Base-by-base conservation (phyloP, 1,140 invertebrate species). In the Maniola jurtina region DNA sequence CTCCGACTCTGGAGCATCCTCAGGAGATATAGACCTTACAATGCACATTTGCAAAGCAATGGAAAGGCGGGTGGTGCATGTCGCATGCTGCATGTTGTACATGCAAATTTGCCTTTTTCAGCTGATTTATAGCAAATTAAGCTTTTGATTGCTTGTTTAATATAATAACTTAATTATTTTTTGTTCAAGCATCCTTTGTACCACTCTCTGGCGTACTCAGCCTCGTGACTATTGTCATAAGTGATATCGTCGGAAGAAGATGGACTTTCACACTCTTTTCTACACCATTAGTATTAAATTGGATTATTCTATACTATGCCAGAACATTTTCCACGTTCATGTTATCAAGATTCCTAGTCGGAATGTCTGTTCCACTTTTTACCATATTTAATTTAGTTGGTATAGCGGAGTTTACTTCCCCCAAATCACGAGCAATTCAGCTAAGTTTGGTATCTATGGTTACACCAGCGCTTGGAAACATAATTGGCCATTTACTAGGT, bases 171-270 rank as follows among this genome's bases (percentile, higher is more conserved):
- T n/a, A n/a, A n/a, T 25, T 40, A 9, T 11, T 40, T 40, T 48
- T 14, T 10, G 7, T 48, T 48, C 14, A 7, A 48, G 47, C 47
- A 6, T 6, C 47, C 47, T n/a, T 6, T 14, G 13, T n/a, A 14
- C 13, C n/a, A 6, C 1, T 48, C 13, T n/a, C 0, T 48, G 14
- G 8, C 7, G 13, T 10, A 0, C 5, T 56, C 25, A 25, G 54
- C 2, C 10, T 58, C 36, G 6, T 38, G 11, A 5, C 15, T 1
- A 5, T 16, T 9, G 38, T 34, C 13, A n/a, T 40, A 2, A 8
- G 35, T 7, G 56, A 40, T n/a, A 14, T 5, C n/a, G 14, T 58
- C 9, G 56, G 56, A 58, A 58, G 56, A 40, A 8, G 36, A 10
- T 58, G 56, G 56, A 9, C 35, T 8, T n/a, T 36, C 2, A 40